These are phyloP conservation scores for Tetraneura akinire DNA, from an alignment of 1,140 invertebrate species.

Conservation along the genomic window DNA sequence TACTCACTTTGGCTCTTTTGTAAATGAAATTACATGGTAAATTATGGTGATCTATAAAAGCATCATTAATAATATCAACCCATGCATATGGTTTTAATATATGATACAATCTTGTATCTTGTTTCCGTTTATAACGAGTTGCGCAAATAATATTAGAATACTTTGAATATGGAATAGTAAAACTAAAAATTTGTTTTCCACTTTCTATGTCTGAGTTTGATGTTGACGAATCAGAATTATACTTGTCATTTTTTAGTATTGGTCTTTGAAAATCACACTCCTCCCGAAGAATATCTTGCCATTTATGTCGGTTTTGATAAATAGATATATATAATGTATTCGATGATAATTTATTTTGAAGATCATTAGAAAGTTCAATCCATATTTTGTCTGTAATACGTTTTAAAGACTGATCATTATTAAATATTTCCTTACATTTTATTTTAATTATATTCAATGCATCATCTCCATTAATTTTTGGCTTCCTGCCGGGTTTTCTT, in stretches of 20 bases:
- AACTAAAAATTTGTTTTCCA: not conserved
- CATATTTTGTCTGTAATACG: not conserved
- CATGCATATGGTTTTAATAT: not conserved
- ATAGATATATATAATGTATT: not conserved
- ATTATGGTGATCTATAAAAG: not conserved
- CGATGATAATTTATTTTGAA: not conserved
- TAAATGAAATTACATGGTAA: slow-evolving; percentile 1
- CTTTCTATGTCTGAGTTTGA: not conserved
- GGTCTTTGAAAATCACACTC: not conserved
- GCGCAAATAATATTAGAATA: not conserved
- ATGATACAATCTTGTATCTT: not conserved
- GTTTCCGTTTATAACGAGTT: not conserved
- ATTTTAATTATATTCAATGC: not conserved
- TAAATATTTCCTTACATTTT: not conserved
- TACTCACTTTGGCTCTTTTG: not conserved
- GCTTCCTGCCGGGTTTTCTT: not conserved
- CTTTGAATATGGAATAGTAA: not conserved
- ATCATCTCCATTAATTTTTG: no score
- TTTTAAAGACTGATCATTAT: not conserved
- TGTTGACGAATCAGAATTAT: not conserved
- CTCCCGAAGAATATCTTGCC: not conserved
- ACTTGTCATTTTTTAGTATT: not conserved
- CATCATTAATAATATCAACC: not conserved
- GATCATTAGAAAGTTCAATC: not conserved
- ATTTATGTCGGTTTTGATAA: not conserved